Evolutionary conservation across 2,113 vertebrate species (phyloP).

Genomic region (Hoplias malabaricus): DNA sequence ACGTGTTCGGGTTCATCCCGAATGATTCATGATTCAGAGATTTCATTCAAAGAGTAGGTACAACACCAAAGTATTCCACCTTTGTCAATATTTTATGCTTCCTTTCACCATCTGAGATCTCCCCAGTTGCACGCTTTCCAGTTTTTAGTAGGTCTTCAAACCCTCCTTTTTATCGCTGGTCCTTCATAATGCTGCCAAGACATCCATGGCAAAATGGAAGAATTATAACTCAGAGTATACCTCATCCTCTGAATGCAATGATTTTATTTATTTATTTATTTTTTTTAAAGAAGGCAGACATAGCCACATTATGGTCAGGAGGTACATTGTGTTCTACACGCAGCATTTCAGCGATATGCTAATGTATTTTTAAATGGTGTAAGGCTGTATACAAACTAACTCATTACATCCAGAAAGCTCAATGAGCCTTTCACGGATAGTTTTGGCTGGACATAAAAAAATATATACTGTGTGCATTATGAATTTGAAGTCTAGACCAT

Average conservation of each 20-base stretch:
- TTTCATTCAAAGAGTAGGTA: background rate
- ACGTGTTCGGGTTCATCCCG: background rate
- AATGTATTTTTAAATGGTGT: slow-evolving; percentile 38
- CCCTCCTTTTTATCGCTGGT: background rate
- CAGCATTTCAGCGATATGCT: background rate
- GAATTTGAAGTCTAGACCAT: slow-evolving; percentile 23
- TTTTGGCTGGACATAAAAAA: slow-evolving; percentile 15
- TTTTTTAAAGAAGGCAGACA: background rate
- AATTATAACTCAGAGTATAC: background rate
- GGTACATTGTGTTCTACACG: background rate
- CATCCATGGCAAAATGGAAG: background rate
- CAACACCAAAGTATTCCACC: background rate
- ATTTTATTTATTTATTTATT: no score
- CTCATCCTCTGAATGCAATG: slow-evolving; percentile 13
- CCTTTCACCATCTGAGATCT: slow-evolving; percentile 7
- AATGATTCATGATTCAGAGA: background rate
- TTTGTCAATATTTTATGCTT: slow-evolving; percentile 7
- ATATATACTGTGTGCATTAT: slow-evolving; percentile 21
- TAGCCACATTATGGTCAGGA: background rate
- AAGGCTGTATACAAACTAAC: slow-evolving; percentile 18
- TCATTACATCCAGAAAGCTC: slow-evolving; percentile 32
- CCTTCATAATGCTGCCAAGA: background rate
- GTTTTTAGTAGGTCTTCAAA: slow-evolving; percentile 4
- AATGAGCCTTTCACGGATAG: slow-evolving; percentile 23
- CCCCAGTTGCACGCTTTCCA: slow-evolving; percentile 8